Evolutionary conservation across 1,140 invertebrate genomes (phyloP).

Genomic region (Papilio helenus): DNA sequence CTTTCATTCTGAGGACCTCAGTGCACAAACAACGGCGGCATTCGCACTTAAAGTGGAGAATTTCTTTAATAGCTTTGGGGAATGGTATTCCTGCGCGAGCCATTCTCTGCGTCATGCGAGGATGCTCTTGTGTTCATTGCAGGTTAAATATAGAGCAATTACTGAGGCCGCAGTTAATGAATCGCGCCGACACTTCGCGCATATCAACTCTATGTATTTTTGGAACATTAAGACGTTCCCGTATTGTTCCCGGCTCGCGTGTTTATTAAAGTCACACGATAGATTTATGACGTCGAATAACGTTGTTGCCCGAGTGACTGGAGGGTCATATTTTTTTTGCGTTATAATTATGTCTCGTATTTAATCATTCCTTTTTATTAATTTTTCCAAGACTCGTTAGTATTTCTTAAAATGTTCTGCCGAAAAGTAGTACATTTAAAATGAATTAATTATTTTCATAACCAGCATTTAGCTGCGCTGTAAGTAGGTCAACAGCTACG

Average conservation of each 20-base stretch:
- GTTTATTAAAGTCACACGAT: background rate
- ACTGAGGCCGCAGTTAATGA: conserved; percentile 34
- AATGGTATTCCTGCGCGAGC: conserved; percentile 12
- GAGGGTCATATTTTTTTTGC: background rate
- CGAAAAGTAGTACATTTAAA: background rate
- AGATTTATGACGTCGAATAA: conserved; percentile 16
- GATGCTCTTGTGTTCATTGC: conserved; percentile 29
- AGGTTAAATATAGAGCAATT: conserved; percentile 52
- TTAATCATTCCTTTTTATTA: background rate
- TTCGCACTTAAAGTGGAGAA: conserved; percentile 13
- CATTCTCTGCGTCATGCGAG: conserved; percentile 11
- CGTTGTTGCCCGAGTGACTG: background rate
- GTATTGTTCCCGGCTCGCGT: conserved; percentile 25
- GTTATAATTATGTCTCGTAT: background rate
- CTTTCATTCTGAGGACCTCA: background rate
- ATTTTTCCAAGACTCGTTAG: background rate
- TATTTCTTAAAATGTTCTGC: background rate
- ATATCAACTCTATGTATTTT: conserved; percentile 13
- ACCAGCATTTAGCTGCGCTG: background rate
- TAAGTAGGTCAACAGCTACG: background rate
- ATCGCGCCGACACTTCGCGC: conserved; percentile 13
- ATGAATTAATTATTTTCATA: conserved; percentile 7
- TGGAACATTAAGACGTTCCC: conserved; percentile 8
- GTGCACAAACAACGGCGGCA: background rate
- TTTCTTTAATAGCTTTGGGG: conserved; percentile 20